Base-by-base conservation (phyloP, 2,888 invertebrate species). In the Ophraella communa region DNA sequence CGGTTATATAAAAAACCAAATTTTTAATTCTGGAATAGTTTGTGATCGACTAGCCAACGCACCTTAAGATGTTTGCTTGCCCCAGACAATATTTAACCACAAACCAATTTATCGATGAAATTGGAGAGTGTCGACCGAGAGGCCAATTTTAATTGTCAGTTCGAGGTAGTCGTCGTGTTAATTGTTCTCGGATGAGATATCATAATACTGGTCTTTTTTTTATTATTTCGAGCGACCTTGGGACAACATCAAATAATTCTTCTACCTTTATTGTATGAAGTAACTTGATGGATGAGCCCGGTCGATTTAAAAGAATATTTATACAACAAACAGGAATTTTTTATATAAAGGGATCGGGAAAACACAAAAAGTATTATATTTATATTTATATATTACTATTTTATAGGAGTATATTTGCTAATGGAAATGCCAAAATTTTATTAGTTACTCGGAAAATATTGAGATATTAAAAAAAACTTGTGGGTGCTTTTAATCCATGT, bases 41-140 rank as follows among this genome's bases (percentile, higher is more conserved):
- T 30, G 35, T 35, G 35, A 35, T 44, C 17, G n/a, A n/a, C n/a
- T n/a, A n/a, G n/a, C n/a, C n/a, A 44, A 44, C 20, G 44, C 20
- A 17, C 47, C 21, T 49, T 21, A 49, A 21, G 4, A 11, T n/a
- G n/a, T n/a, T n/a, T n/a, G n/a, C n/a, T 18, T n/a, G 35, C 18
- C 30, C 11, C 18, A 42, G 18, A 52, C 21, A 52, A 23, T 35
- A 59, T 42, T 24, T 52, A 59, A 59, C 59, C 59, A 59, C 59
- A 59, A 59, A 79, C 79, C 79, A 80, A 79, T 80, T 79, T 80
- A 79, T 80, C 79, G 79, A 79, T 72, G 77, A 79, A 79, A 79
- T 79, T 79, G 78, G 78, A 76, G 77, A 77, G 79, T 79, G 42
- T 59, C 23, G 52, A 59, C 77, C 78, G 78, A 77, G 77, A 74